Evolutionary conservation across 2,888 invertebrate species (phyloP), one percentile per base, ranked within the genome.

Genomic region (Abrostola triplasia): DNA sequence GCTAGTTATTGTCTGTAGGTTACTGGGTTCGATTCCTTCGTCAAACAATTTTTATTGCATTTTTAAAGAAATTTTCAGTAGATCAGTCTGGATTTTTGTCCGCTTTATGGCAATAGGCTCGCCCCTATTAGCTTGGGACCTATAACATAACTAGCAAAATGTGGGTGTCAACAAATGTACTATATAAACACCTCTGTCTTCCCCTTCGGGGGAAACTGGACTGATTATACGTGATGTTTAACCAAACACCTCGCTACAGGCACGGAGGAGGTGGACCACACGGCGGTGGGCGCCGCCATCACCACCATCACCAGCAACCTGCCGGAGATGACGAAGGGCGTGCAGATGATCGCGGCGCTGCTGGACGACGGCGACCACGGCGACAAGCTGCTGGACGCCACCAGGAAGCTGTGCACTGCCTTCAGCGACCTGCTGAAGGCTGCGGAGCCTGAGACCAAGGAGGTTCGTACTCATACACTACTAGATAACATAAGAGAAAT

Each of bases 221-320:
- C 1, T 24, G 24, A 24, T 24, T 1, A 2, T 24, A 24, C 4
- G 24, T 24, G 4, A 24, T 24, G 24, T 24, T 24, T 1, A 24
- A 5, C 9, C 0, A 6, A 6, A 1, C 8, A 5, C 0, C 0
- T 6, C 11, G 5, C 42, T 41, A 6, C 55, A 73, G 73, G 57
- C 0, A 96, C 97, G 0, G 98, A 98, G 76, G 98, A 99, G 80
- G 98, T 99, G 8, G 99, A 99, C 91, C 98, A 99, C 88, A 98
- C 98, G 5, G 98, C 99, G 0, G 98, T 99, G 0, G 99, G 99
- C 0, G 98, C 99, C 0, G 99, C 99, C 37, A 99, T 99, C 71
- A 98, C 98, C 9, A 99, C 99, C 56, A 99, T 99, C 83, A 98
- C 99, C 40, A 98, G 97, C 82, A 99, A 99, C 87, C 95, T 99